A percentile compares a stretch with the other conserved stretches of the same genome.
phyloP scores from a whole-genome alignment of 2,797 vertebrate genomes.

The Tachyglossus aculeatus region DNA sequence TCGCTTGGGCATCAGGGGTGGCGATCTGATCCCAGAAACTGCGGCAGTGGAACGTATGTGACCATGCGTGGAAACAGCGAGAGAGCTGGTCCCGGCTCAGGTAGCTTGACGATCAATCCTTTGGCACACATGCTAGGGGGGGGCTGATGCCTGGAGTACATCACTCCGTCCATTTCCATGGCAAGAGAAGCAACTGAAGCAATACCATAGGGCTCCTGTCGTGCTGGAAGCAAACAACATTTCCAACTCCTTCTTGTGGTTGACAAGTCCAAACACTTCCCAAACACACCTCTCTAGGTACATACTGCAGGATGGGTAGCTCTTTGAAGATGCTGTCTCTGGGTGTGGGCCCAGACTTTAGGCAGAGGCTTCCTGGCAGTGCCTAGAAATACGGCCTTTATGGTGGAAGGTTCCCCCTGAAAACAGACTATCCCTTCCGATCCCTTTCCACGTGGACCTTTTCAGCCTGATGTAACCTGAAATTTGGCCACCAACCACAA shows the following conservation, averaged over 20 bases:
- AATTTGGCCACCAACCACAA: neutral
- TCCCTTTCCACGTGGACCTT: neutral
- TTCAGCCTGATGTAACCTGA: neutral
- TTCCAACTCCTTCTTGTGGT: constrained; percentile 1
- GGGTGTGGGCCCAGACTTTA: neutral
- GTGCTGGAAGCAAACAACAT: constrained; percentile 4
- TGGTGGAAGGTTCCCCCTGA: neutral
- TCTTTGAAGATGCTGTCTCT: neutral
- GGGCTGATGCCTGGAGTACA: too few species aligned
- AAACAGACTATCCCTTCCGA: neutral
- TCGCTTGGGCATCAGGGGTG: too few species aligned
- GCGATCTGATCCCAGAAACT: too few species aligned
- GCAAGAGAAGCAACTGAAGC: neutral
- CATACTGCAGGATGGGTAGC: neutral
- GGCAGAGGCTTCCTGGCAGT: neutral
- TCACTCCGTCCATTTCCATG: neutral
- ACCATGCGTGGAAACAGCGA: too few species aligned
- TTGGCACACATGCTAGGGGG: too few species aligned
- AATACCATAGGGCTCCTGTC: constrained; percentile 1
- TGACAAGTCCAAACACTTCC: constrained; percentile 14
- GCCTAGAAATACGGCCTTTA: neutral
- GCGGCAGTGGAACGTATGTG: too few species aligned
- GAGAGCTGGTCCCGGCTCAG: too few species aligned
- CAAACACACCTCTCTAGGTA: constrained; percentile 10
- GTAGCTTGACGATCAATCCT: too few species aligned